phyloP scores from a whole-genome alignment of 2,888 invertebrate genomes.

The Dorcus parallelipipedus region DNA sequence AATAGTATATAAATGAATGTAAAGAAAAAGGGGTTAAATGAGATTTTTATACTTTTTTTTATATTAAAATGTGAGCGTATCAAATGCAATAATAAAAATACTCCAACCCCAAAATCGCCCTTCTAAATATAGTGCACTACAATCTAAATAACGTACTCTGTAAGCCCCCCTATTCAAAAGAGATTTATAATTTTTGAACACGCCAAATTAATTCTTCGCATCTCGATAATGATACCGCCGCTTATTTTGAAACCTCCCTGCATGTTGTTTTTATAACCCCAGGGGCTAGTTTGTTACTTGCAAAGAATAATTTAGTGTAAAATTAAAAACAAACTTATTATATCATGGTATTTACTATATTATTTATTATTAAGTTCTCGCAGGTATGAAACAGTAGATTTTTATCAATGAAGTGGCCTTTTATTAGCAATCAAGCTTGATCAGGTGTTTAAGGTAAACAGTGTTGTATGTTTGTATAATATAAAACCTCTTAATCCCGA shows the following conservation, averaged over 20 bases:
- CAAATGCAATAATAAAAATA: not conserved
- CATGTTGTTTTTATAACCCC: not conserved
- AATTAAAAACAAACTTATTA: not conserved
- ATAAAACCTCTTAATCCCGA: not conserved
- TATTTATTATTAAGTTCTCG: not conserved
- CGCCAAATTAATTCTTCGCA: slow-evolving; percentile 19
- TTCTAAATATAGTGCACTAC: not conserved
- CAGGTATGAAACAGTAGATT: too few species aligned
- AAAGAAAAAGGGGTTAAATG: not conserved
- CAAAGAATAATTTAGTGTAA: not conserved
- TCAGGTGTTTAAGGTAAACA: slow-evolving; percentile 11
- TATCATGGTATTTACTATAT: not conserved
- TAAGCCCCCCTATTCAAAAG: slow-evolving; percentile 13
- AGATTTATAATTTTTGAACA: slow-evolving; percentile 18
- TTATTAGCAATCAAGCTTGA: slow-evolving; percentile 9
- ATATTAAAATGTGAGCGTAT: not conserved
- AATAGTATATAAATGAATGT: too few species aligned
- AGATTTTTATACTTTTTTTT: not conserved
- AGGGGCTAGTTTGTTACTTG: too few species aligned
- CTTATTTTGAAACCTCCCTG: not conserved
- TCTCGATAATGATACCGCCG: slow-evolving; percentile 14
- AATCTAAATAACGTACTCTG: slow-evolving; percentile 11
- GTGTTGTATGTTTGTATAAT: slow-evolving; percentile 3
- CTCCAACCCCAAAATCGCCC: slow-evolving; percentile 1
- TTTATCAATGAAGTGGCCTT: not conserved